Base-by-base conservation (phyloP, 2,113 vertebrate genomes). In the Xenopus tropicalis region DNA sequence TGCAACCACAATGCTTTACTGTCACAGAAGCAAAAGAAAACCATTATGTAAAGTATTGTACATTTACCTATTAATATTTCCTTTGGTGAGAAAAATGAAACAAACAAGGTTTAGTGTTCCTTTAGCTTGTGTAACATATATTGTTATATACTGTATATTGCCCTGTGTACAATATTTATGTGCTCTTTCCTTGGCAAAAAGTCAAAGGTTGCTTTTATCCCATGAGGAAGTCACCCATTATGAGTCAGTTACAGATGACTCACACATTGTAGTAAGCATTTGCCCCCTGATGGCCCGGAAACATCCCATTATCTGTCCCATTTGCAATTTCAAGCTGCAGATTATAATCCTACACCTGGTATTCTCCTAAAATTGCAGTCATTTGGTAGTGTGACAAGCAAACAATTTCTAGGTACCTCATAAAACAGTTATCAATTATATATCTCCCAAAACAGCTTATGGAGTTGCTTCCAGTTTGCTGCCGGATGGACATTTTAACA, bases 401-500 rank as follows among this genome's bases (percentile, higher is more conserved):
- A 44, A 22, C 24, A 68, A 21, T 43, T 14, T 5, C 4, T 1
- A 68, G 57, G 67, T 69, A 17, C 44, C 66, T 57, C 44, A 25
- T 37, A 61, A 25, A 29, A 23, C 23, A 46, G 51, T 74, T 67
- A 68, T 74, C 72, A 68, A 42, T 10, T 22, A 21, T 44, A 74
- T 22, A 74, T 69, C 57, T 74, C 24, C 23, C 19, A 24, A 74
- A 44, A 37, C 23, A 62, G 42, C 61, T 68, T 62, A 61, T 74
- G 56, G 54, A 61, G 19, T 61, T 12, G 20, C 25, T 74, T 74
- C 57, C 58, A 62, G 56, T 56, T 20, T 37, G 29, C 68, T 74
- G 20, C 65, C 66, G 72, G 72, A 69, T 69, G 72, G 72, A 74
- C 66, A 74, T 65, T 74, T 68, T 74, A 67, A 68, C 72, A 68